Percentiles rank a stretch among this genome's conserved stretches.
phyloP scores from a whole-genome alignment of 2,113 vertebrate genomes.

The Nansenia antarctica region DNA sequence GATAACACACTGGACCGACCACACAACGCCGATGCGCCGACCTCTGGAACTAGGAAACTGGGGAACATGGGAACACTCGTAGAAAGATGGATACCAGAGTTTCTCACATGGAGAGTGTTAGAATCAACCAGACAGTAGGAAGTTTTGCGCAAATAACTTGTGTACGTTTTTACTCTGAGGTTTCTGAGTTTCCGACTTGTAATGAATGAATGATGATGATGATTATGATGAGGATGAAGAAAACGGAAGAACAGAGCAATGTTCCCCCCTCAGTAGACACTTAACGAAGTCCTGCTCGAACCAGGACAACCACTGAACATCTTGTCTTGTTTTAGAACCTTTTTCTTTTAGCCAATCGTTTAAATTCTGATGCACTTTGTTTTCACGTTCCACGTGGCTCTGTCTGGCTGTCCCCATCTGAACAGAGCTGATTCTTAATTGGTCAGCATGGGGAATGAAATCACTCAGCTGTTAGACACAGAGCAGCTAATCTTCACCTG shows the following conservation, averaged over 20 bases:
- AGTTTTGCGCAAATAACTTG: no score
- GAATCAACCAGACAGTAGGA: no score
- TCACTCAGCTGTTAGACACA: neutral
- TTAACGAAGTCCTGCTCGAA: constrained; percentile 31
- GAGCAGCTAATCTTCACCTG: neutral
- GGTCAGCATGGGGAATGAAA: neutral
- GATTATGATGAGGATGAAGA: neutral
- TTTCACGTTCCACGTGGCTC: neutral
- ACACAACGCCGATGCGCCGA: constrained; percentile 15
- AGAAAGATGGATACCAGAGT: no score
- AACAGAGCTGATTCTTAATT: neutral
- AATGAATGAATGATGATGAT: neutral
- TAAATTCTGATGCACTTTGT: constrained; percentile 58
- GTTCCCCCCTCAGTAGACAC: constrained; percentile 17
- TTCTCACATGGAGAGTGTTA: no score
- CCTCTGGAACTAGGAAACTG: constrained; percentile 8
- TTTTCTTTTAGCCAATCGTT: constrained; percentile 36
- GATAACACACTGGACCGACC: constrained; percentile 55
- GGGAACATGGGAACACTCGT: neutral
- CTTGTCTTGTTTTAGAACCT: constrained; percentile 23
- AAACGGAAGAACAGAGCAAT: constrained; percentile 9
- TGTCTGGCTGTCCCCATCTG: constrained; percentile 25
- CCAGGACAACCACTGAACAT: constrained; percentile 31
- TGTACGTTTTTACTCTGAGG: no score
- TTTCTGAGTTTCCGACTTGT: neutral